Conservation (phyloP, 1,140 invertebrate species). For the Lepeophtheirus salmonis region DNA sequence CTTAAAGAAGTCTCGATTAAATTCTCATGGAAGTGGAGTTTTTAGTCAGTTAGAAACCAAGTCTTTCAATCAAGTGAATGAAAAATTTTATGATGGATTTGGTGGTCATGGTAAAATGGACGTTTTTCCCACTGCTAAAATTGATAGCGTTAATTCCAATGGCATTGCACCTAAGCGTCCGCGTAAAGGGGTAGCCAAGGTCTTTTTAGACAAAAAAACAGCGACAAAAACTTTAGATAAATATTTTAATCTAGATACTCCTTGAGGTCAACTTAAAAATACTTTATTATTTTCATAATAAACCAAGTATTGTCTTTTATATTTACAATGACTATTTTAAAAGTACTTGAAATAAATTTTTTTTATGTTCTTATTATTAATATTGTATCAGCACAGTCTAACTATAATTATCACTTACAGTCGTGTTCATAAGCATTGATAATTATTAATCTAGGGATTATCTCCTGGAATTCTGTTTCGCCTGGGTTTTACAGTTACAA, state of each 20-base stretch:
- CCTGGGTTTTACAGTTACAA: too few relatives aligned
- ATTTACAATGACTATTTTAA: too few relatives aligned
- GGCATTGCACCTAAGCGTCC: neutral
- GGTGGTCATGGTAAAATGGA: conserved; percentile 5
- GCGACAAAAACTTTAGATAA: neutral
- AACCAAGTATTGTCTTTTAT: too few relatives aligned
- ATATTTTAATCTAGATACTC: conserved; percentile 13
- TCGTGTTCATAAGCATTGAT: too few relatives aligned
- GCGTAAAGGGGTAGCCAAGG: neutral
- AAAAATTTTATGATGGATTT: conserved; percentile 13
- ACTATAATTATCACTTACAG: too few relatives aligned
- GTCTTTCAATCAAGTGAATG: neutral
- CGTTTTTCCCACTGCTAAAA: neutral
- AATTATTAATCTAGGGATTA: too few relatives aligned
- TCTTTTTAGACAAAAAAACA: neutral
- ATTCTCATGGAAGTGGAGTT: neutral
- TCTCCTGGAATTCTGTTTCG: too few relatives aligned
- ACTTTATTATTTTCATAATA: too few relatives aligned
- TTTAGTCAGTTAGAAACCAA: neutral
- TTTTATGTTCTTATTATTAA: too few relatives aligned
- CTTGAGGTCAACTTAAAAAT: too few relatives aligned
- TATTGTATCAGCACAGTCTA: too few relatives aligned
- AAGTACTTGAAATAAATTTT: too few relatives aligned
- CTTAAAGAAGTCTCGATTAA: neutral
- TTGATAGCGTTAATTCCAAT: neutral